A percentile compares a stretch with the other conserved stretches of the same genome.
These are phyloP conservation scores for Heliothis virescens DNA, from an alignment of 1,140 invertebrate species.

Conservation along the genomic window DNA sequence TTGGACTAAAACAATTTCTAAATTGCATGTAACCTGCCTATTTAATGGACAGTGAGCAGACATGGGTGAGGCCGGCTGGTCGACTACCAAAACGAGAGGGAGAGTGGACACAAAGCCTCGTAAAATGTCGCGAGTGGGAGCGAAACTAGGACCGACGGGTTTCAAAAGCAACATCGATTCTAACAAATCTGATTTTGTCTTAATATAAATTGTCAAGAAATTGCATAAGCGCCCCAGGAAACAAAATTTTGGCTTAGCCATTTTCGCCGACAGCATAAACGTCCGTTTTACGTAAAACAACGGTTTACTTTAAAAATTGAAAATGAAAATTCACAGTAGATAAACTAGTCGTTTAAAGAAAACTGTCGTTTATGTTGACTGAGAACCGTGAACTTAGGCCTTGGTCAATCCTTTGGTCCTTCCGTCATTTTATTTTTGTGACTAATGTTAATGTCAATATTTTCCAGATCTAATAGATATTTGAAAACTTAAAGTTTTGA, in stretches of 20 bases:
- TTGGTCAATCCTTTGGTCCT: background rate
- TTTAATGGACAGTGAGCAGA: background rate
- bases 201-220: background rate
- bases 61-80: background rate
- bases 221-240: background rate
- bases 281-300: no score
- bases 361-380: no score
- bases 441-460: background rate
- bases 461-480: no score
- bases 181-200: conserved; percentile 9
- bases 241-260: no score
- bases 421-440: background rate
- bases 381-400: no score
- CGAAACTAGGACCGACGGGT: conserved; percentile 38
- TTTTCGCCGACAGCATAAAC: no score
- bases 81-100: conserved; percentile 64
- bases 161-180: conserved; percentile 21
- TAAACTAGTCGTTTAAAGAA: no score
- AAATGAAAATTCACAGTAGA: no score
- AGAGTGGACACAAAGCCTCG: conserved; percentile 59
- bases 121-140: conserved; percentile 49
- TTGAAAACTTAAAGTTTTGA: background rate
- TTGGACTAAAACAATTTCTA: background rate
- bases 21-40: background rate
- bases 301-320: no score